These are phyloP conservation scores for Lepus americanus DNA, from an alignment of 2,113 vertebrate species.

Conservation along the genomic window DNA sequence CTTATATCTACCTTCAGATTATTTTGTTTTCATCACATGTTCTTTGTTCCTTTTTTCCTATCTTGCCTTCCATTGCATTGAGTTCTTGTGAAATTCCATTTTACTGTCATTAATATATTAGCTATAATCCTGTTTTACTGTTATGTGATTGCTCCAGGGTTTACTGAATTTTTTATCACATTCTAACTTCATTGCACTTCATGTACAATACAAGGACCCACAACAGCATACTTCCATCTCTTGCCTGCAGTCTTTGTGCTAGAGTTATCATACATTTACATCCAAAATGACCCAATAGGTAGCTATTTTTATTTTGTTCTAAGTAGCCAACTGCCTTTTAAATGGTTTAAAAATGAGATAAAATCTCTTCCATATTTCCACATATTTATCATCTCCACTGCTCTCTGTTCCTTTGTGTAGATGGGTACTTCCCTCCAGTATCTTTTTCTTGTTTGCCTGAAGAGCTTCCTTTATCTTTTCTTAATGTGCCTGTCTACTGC, in stretches of 20 bases:
- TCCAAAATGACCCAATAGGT: background rate
- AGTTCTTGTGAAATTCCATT: background rate
- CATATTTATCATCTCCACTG: background rate
- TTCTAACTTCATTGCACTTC: background rate
- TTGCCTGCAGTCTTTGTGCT: background rate
- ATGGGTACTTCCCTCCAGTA: background rate
- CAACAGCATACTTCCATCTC: background rate
- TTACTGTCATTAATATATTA: background rate
- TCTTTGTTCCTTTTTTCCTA: background rate
- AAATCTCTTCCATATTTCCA: background rate
- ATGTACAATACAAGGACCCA: background rate
- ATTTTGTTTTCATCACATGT: background rate
- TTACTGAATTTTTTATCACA: background rate
- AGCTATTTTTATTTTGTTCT: background rate
- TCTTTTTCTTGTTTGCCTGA: background rate
- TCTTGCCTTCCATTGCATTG: background rate
- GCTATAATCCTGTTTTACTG: background rate
- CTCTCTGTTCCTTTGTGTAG: background rate
- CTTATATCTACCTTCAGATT: background rate
- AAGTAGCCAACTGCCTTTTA: background rate
- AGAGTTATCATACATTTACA: background rate
- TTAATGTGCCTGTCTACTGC: background rate
- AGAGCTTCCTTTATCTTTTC: background rate
- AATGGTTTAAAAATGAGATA: background rate
- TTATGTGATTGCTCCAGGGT: background rate